Evolutionary conservation across 2,888 invertebrate genomes (phyloP), one percentile per base, ranked within the genome.

Genomic region (Physocephala rufipes): DNA sequence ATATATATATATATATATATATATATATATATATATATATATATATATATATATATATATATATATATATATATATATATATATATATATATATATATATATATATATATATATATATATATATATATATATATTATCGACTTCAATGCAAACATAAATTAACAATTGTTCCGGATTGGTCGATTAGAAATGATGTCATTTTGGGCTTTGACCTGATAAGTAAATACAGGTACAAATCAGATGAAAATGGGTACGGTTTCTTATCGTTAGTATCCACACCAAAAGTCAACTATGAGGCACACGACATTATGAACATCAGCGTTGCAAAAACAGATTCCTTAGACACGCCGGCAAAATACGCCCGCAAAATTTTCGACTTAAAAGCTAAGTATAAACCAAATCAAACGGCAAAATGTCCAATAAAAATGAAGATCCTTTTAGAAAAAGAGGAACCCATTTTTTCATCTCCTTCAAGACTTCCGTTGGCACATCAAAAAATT

Each of bases 381-480:
- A 67, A 65, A 47, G 62, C 69, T 1, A 58, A 65, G 21, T 70
- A 71, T 68, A n/a, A n/a, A n/a, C 71, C 71, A 19, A 53, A 36
- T 43, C 30, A 12, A 45, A 24, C 16, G 3, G 51, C 12, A 47
- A 67, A 19, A 67, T 73, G 45, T 24, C 24, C 53, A 49, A 71
- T 74, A 36, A 62, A 28, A 43, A 73, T 74, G 73, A 74, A 74
- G 68, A 74, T 74, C 15, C 61, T 70, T 5, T 69, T 73, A 63
- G 53, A 61, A 21, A 72, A 70, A 61, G 73, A 74, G 15, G 69
- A 47, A 71, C 36, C 66, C 16, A 53, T 73, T 16, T 51, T 51
- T 28, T 67, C 67, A 26, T 55, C 67, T 2, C 68, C 72, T 3
- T 73, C 55, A 15, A 72, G 73, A 24, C 70, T 74, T 13, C 67